Conservation (phyloP, 2,113 vertebrate species). For the Ursus arctos region DNA sequence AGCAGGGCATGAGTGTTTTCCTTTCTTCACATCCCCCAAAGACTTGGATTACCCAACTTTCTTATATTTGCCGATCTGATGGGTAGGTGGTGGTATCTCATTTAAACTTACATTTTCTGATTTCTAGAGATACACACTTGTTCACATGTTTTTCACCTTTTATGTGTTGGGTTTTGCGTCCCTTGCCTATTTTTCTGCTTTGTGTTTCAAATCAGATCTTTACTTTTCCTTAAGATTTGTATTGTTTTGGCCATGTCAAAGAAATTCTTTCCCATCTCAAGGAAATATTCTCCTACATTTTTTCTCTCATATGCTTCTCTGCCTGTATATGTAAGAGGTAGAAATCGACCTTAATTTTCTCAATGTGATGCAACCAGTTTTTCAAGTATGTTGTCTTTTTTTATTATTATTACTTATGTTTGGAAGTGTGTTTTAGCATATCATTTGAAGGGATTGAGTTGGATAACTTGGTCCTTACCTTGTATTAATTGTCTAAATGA, state of each 20-base stretch:
- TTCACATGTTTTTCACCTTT: not conserved
- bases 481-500: conserved; percentile 30
- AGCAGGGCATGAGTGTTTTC: not conserved
- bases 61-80: not conserved
- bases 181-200: conserved; percentile 20
- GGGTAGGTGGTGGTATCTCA: not conserved
- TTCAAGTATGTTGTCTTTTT: not conserved
- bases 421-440: conserved; percentile 5
- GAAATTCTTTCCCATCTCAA: not conserved
- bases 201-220: not conserved
- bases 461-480: not conserved
- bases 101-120: conserved; percentile 45
- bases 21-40: not conserved
- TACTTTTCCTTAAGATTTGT: conserved; percentile 23
- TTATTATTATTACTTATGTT: not conserved
- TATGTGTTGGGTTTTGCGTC: conserved; percentile 12
- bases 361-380: not conserved
- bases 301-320: not conserved
- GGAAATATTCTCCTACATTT: not conserved
- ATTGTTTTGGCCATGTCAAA: not conserved
- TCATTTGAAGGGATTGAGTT: conserved; percentile 10
- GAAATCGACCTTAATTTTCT: conserved; percentile 25
- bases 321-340: not conserved
- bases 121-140: not conserved
- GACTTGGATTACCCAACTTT: not conserved